A percentile compares a stretch with the other conserved stretches of the same genome.
Evolutionary conservation across 2,113 vertebrate species (phyloP).

Genomic region (Chunga burmeisteri): DNA sequence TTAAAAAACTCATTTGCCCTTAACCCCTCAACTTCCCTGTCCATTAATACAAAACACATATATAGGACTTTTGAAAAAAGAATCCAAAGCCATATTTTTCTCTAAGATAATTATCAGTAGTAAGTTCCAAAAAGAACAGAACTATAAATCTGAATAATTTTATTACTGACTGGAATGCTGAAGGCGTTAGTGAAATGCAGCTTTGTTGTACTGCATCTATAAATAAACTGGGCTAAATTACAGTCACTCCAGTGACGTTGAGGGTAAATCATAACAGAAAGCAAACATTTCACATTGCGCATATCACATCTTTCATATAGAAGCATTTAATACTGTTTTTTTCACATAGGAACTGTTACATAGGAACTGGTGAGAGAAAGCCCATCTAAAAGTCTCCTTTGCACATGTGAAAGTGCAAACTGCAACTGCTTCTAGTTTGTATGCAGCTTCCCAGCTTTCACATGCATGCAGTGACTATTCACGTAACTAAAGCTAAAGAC

Average conservation of each 20-base stretch:
- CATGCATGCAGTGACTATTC: neutral
- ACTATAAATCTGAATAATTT: neutral
- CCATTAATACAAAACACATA: neutral
- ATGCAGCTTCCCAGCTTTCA: neutral
- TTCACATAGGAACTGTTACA: neutral
- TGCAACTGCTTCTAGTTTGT: neutral
- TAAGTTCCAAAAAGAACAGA: neutral
- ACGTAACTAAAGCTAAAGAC: neutral
- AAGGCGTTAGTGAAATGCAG: neutral
- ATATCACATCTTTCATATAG: neutral
- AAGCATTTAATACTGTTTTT: neutral
- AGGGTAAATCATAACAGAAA: neutral
- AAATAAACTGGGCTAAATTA: neutral
- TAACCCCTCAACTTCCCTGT: neutral
- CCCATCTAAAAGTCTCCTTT: neutral
- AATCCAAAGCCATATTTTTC: neutral
- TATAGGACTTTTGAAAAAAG: neutral
- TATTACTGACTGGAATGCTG: neutral
- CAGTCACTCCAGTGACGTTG: neutral
- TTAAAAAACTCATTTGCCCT: neutral
- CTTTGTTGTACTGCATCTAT: neutral
- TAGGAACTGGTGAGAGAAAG: neutral
- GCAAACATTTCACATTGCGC: neutral
- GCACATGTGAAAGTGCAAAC: neutral
- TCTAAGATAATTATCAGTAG: neutral